These are phyloP conservation scores for Eupithecia dodoneata DNA, from an alignment of 2,888 invertebrate species.

Conservation along the genomic window DNA sequence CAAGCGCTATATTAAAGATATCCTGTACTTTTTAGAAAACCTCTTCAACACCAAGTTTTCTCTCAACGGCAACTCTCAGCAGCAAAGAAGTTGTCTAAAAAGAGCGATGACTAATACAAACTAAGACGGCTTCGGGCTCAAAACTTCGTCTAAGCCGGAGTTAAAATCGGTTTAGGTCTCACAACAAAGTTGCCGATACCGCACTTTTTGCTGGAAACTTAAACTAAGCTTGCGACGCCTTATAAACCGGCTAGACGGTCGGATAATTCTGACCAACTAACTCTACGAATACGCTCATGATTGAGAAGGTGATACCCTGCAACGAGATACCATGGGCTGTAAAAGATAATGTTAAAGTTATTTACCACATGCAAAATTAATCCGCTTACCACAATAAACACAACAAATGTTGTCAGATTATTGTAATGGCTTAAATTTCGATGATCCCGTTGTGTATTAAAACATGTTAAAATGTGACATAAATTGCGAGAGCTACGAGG, in stretches of 20 bases:
- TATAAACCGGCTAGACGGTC: neutral
- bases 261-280: neutral
- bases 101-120: slow-evolving; percentile 9
- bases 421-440: no score
- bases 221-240: slow-evolving; percentile 20
- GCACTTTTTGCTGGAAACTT: slow-evolving; percentile 30
- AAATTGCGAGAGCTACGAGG: no score
- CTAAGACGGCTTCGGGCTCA: slow-evolving; percentile 8
- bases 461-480: no score
- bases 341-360: no score
- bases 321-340: no score
- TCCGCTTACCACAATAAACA: no score
- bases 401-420: no score
- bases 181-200: slow-evolving; percentile 30
- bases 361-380: no score
- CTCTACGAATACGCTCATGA: neutral
- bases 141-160: slow-evolving; percentile 30
- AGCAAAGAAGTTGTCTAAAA: slow-evolving; percentile 6
- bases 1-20: neutral
- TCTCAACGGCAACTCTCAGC: neutral
- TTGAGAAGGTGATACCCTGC: no score
- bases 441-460: no score
- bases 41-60: neutral
- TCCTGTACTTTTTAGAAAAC: no score
- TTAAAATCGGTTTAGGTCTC: slow-evolving; percentile 31